These are phyloP conservation scores for Hyposoter dolosus DNA, from an alignment of 2,888 invertebrate species.

Conservation along the genomic window DNA sequence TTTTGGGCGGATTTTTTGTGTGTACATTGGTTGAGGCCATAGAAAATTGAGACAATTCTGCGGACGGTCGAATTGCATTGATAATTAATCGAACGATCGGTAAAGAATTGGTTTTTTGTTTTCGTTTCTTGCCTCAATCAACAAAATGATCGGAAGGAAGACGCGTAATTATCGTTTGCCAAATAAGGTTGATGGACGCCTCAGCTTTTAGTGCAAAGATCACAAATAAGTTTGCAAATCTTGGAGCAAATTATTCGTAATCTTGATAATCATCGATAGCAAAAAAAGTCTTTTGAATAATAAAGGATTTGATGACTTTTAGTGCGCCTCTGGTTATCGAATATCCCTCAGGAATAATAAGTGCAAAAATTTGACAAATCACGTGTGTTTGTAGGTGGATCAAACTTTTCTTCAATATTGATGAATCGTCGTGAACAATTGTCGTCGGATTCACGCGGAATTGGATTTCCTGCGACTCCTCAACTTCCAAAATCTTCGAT, in stretches of 20 bases:
- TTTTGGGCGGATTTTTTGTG: constrained; percentile 9
- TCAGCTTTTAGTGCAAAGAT: background rate
- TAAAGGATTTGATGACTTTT: background rate
- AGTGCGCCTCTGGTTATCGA: background rate
- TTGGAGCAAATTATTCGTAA: background rate
- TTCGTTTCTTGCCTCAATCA: background rate
- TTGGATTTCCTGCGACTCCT: constrained; percentile 81
- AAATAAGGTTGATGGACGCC: background rate
- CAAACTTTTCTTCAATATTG: background rate
- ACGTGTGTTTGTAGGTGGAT: background rate
- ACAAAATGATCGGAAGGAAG: background rate
- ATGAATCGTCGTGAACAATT: background rate
- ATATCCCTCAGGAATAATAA: background rate
- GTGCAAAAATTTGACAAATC: background rate
- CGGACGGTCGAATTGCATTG: background rate
- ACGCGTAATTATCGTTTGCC: background rate
- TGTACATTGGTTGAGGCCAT: background rate
- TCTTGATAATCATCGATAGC: background rate
- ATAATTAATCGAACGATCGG: background rate
- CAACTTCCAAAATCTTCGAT: constrained; percentile 83
- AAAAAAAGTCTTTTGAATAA: background rate
- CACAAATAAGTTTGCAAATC: background rate
- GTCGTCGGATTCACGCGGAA: constrained; percentile 74
- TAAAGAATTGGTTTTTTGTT: background rate
- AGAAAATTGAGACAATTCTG: background rate